Percentiles rank a stretch among this genome's conserved stretches.
phyloP scores from a whole-genome alignment of 1,140 invertebrate genomes.

The Microplitis mediator region DNA sequence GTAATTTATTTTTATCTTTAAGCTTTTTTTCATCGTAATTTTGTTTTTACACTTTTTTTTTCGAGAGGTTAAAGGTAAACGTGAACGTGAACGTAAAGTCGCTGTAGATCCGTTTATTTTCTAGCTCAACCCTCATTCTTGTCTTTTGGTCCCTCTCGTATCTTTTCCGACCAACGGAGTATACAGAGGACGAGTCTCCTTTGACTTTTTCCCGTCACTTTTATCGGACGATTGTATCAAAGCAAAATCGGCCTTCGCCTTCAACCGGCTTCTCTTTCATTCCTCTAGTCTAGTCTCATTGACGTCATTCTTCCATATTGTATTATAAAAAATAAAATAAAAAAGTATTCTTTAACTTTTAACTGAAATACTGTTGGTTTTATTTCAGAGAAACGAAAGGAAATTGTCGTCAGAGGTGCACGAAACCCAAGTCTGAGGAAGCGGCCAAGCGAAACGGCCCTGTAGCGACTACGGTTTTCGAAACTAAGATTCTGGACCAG shows the following conservation, averaged over 20 bases:
- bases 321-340: not conserved
- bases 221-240: not conserved
- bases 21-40: not conserved
- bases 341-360: not conserved
- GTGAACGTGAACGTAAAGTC: not conserved
- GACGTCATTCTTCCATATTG: not conserved
- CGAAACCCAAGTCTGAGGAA: conserved; percentile 44
- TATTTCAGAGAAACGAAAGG: conserved; percentile 51
- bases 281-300: not conserved
- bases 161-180: not conserved
- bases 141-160: conserved; percentile 8
- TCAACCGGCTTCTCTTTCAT: not conserved
- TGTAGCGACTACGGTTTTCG: conserved; percentile 44
- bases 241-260: not conserved
- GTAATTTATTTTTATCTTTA: conserved; percentile 24
- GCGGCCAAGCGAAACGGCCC: conserved; percentile 40
- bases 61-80: conserved; percentile 20
- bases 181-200: not conserved
- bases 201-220: not conserved
- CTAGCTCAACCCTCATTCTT: conserved; percentile 7
- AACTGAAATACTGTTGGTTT: not conserved
- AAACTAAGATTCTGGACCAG: conserved; percentile 2
- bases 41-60: too few relatives aligned
- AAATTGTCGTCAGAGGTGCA: conserved; percentile 41
- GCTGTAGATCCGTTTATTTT: conserved; percentile 16